Percentiles rank a stretch among this genome's conserved stretches.
phyloP scores from a whole-genome alignment of 2,888 invertebrate species.

The Anthoptus insignis region DNA sequence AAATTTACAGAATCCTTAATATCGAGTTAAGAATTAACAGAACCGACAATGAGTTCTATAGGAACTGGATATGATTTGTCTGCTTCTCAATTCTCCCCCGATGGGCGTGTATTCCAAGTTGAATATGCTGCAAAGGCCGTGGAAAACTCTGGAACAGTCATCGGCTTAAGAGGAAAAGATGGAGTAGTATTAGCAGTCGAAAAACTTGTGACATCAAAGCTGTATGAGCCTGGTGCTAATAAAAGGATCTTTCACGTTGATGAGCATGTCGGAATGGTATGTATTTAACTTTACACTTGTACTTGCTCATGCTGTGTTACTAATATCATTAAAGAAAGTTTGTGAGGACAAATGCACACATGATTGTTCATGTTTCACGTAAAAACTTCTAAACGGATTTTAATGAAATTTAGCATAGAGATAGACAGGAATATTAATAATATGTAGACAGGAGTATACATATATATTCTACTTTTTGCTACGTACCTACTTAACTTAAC shows the following conservation, averaged over 20 bases:
- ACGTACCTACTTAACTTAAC: no score
- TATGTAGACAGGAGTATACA: no score
- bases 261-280: slow-evolving; percentile 97
- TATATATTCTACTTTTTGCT: no score
- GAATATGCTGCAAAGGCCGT: slow-evolving; percentile 99
- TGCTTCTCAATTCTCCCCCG: slow-evolving; percentile 99
- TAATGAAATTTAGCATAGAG: no score
- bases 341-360: no score
- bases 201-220: slow-evolving; percentile 97
- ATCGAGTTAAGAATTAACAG: slow-evolving; percentile 43
- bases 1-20: slow-evolving; percentile 8
- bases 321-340: no score
- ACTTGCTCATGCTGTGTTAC: no score
- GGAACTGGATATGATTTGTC: slow-evolving; percentile 99
- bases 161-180: slow-evolving; percentile 98
- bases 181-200: slow-evolving; percentile 99
- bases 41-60: slow-evolving; percentile 95
- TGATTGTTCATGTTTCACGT: no score
- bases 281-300: slow-evolving; percentile 50
- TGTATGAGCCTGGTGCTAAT: slow-evolving; percentile 97
- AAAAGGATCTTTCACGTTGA: slow-evolving; percentile 97
- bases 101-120: slow-evolving; percentile 99
- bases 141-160: slow-evolving; percentile 98
- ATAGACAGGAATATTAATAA: no score
- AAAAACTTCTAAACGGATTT: no score